Evolutionary conservation across 2,888 invertebrate species (phyloP).

Genomic region (Melinaea marsaeus): DNA sequence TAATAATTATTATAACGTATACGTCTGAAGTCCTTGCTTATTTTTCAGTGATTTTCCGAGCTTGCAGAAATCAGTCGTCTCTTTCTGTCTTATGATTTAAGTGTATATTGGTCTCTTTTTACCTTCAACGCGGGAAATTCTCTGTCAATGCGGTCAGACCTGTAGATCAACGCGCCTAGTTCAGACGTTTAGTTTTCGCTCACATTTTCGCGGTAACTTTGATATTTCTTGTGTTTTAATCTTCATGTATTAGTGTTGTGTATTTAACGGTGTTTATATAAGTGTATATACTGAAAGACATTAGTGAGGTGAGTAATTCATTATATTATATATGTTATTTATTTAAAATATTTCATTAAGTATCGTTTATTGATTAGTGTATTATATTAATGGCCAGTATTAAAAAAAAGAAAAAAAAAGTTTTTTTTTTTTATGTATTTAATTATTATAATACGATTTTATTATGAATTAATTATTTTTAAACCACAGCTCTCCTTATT

Average conservation of each 20-base stretch:
- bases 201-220: constrained; percentile 35
- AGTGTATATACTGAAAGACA: constrained; percentile 56
- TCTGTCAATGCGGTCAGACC: constrained; percentile 60
- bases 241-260: constrained; percentile 36
- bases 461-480: not conserved
- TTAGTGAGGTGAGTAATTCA: constrained; percentile 57
- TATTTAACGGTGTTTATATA: constrained; percentile 39
- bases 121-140: constrained; percentile 58
- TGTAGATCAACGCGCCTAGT: constrained; percentile 63
- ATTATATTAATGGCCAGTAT: not conserved
- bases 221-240: constrained; percentile 31
- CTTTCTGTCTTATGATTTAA: constrained; percentile 34
- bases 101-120: constrained; percentile 29
- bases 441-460: too few species aligned
- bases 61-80: constrained; percentile 38
- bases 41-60: constrained; percentile 47
- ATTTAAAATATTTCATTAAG: too few species aligned
- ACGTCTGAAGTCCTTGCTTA: constrained; percentile 10
- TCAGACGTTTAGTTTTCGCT: constrained; percentile 53
- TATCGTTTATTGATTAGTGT: not conserved
- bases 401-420: too few species aligned
- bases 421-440: too few species aligned
- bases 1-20: not conserved
- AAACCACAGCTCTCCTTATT: not conserved
- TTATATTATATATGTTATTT: not conserved